Base-by-base conservation (phyloP, 1,140 invertebrate genomes). In the Berghia stephanieae region DNA sequence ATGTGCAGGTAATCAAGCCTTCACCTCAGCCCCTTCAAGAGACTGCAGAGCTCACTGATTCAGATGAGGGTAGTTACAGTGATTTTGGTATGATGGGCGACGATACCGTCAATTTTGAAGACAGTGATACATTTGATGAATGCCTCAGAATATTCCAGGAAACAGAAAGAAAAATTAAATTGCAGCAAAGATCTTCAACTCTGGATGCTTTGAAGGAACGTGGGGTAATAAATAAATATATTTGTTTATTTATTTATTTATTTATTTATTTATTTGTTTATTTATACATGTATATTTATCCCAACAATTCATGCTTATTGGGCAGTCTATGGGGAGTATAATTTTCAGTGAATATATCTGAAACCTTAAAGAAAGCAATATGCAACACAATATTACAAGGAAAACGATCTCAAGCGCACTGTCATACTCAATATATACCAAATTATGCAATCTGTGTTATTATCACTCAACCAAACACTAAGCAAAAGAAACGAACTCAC, bases 61-160 rank as follows among this genome's bases (percentile, higher is more conserved):
- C 63, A 38, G 63, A 52, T 43, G n/a, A 31, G 24, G 74, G 68
- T 34, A 1, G 27, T 8, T 60, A 68, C 10, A n/a, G 66, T 13
- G n/a, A 63, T 3, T 24, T 6, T 1, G 55, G 52, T 31, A 63
- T 31, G 10, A 31, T 10, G 57, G 57, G 27, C 57, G 8, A 27
- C 3, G 8, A 42, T 49, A 43, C 44, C 38, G 31, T 49, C 34
- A 44, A 68, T 49, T 1, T 49, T 10, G 18, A 74, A n/a, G 92
- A 93, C 78, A 90, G 91, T 36, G 91, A 93, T 80, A 89, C 93
- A 13, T 91, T 92, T 84, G 92, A 93, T 74, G 93, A 95, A 85
- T 95, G 94, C 84, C 90, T 93, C 72, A 93, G 91, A 86, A 94
- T 95, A 79, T 95, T 94, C 82, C 92, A 93, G 88, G 92, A 92